phyloP scores from a whole-genome alignment of 2,888 invertebrate genomes.

The Lamellibrachia satsuma region DNA sequence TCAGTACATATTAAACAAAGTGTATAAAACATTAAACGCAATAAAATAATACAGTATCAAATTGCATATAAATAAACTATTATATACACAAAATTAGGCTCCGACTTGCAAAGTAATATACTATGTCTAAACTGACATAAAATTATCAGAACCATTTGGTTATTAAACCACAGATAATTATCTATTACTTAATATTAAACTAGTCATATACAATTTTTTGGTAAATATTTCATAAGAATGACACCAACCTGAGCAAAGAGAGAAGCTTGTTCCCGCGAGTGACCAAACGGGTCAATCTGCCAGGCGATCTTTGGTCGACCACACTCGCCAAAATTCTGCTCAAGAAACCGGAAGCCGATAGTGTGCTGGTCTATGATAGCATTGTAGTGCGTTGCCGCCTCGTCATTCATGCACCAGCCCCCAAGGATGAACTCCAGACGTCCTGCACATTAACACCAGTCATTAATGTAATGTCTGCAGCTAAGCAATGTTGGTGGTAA shows the following conservation, averaged over 20 bases:
- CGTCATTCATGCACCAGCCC: constrained; percentile 71
- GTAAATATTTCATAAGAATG: not conserved
- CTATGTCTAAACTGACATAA: too few species aligned
- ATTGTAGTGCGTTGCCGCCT: constrained; percentile 69
- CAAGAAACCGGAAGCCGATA: constrained; percentile 67
- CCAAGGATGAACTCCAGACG: constrained; percentile 67
- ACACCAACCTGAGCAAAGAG: constrained; percentile 67
- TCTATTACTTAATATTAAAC: too few species aligned
- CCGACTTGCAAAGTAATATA: too few species aligned
- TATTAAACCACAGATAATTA: too few species aligned
- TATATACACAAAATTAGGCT: too few species aligned
- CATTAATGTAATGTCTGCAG: not conserved
- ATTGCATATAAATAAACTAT: too few species aligned
- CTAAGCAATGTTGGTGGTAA: not conserved
- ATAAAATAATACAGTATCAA: too few species aligned
- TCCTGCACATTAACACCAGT: constrained; percentile 51
- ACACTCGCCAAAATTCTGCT: constrained; percentile 70
- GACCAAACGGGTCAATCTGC: constrained; percentile 91
- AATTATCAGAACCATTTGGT: too few species aligned
- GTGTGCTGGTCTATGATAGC: constrained; percentile 71
- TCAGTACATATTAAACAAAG: too few species aligned
- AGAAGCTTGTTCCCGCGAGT: constrained; percentile 85
- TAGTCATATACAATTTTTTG: too few species aligned
- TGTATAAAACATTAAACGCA: too few species aligned
- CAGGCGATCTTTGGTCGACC: constrained; percentile 80